Base-by-base conservation (phyloP, 2,113 vertebrate species). In the Vireo altiloquus region DNA sequence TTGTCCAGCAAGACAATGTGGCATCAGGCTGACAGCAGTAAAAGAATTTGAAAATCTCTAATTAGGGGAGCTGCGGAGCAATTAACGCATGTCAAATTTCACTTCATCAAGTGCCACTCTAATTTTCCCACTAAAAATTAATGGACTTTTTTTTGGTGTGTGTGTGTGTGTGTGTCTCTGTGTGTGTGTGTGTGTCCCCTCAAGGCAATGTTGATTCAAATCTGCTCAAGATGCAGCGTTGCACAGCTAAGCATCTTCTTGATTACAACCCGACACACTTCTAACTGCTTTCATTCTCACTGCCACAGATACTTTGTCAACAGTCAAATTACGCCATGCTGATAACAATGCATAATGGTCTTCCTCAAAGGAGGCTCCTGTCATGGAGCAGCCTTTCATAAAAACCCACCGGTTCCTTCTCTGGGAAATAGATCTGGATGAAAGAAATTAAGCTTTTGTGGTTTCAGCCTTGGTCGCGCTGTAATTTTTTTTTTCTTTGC, bases 21-120 rank as follows among this genome's bases (percentile, higher is more conserved):
- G 89, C 97, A 97, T 98, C 97, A 96, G 59, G 53, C 95, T 97
- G 97, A 98, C 97, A 98, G 98, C 98, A 98, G 97, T 98, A 97
- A 98, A 98, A 99, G 98, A 98, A 98, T 98, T 97, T 98, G 98
- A 98, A 98, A 97, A 98, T 99, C 98, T 98, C 98, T 99, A 99
- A 99, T 99, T 99, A 99, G 98, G 96, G 98, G 98, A 99, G 98
- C 98, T 98, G 98, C 97, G 89, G 98, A 98, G 98, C 99, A 99
- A 99, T 99, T 99, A 99, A 99, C 98, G 97, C 98, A 98, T 98
- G 99, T 99, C 99, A 99, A 98, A 99, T 98, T 98, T 98, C 98
- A 98, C 99, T 98, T 99, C 99, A 98, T 99, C 99, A 99, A 98
- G 98, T 99, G 99, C 98, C 99, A 99, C 98, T 99, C 98, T 99